A percentile compares a stretch with the other conserved stretches of the same genome.
Conservation (phyloP, 2,888 invertebrate species). For the Caenorhabditis wallacei region DNA sequence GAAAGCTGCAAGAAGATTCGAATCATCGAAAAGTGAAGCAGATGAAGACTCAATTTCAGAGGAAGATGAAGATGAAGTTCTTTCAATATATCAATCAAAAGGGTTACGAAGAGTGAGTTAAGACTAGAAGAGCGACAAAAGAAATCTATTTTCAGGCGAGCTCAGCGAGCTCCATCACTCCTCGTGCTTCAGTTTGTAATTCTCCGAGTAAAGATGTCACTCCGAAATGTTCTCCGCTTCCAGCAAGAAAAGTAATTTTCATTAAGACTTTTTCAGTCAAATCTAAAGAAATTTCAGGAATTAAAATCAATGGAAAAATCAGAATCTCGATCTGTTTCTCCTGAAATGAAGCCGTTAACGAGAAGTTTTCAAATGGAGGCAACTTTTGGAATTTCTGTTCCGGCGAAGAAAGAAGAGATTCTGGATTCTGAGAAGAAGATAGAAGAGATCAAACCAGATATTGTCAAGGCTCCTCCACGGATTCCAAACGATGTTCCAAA, state of each 20-base stretch:
- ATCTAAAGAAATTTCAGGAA: slow-evolving; percentile 6
- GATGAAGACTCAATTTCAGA: slow-evolving; percentile 49
- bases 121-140: no score
- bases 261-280: neutral
- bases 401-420: neutral
- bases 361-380: slow-evolving; percentile 56
- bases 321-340: slow-evolving; percentile 14
- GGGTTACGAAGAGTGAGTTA: slow-evolving; percentile 47
- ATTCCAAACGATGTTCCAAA: slow-evolving; percentile 11
- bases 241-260: slow-evolving; percentile 28
- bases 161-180: slow-evolving; percentile 55
- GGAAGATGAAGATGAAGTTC: slow-evolving; percentile 43
- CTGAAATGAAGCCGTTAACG: slow-evolving; percentile 35
- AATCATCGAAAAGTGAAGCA: slow-evolving; percentile 52
- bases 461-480: no score
- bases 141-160: slow-evolving; percentile 56
- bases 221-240: slow-evolving; percentile 62
- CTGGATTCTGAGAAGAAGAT: neutral
- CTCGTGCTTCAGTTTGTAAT: slow-evolving; percentile 51
- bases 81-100: slow-evolving; percentile 36
- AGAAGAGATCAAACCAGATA: neutral
- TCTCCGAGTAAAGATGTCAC: slow-evolving; percentile 62
- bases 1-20: slow-evolving; percentile 33
- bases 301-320: neutral
- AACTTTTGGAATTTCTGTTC: slow-evolving; percentile 25